Evolutionary conservation across 2,113 vertebrate species (phyloP).

Genomic region (Meriones unguiculatus): DNA sequence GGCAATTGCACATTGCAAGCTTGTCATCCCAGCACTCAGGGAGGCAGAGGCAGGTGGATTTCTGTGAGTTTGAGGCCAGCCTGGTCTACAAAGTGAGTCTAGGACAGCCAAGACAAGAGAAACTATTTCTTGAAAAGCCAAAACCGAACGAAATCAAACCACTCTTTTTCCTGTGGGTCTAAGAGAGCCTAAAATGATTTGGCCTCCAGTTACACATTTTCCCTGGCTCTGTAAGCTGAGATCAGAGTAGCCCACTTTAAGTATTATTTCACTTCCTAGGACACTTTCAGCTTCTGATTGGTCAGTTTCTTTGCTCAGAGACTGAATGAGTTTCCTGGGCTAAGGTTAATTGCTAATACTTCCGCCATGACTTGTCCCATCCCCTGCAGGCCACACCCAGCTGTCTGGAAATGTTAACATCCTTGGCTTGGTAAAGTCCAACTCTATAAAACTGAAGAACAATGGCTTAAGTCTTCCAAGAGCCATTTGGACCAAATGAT

Average conservation of each 20-base stretch:
- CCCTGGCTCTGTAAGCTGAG: background rate
- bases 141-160: background rate
- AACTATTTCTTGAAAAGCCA: too few relatives aligned
- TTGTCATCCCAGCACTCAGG: too few relatives aligned
- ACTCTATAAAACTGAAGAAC: background rate
- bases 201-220: background rate
- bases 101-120: too few relatives aligned
- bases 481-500: background rate
- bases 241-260: background rate
- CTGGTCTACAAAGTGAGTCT: too few relatives aligned
- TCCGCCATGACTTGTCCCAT: background rate
- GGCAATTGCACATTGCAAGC: too few relatives aligned
- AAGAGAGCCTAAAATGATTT: background rate
- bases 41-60: too few relatives aligned
- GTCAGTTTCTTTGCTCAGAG: conserved; percentile 5
- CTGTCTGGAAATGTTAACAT: background rate
- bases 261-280: background rate
- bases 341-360: background rate
- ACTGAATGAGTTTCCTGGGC: background rate
- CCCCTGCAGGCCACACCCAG: background rate
- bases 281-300: background rate
- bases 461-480: background rate
- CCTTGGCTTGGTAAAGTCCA: background rate
- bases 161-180: background rate
- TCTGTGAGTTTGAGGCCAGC: too few relatives aligned